These are phyloP conservation scores for human DNA, from an alignment of 2,113 vertebrate genomes.

Conservation along the genomic window GRCh38 chr2:127638501-127639000, in stretches of 20 bases:
- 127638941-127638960: not conserved
- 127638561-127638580: not conserved
- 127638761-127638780: not conserved
- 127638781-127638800: not conserved
- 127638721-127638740: not conserved
- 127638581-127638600: not conserved
- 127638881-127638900: not conserved
- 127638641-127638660: not conserved
- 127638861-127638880: not conserved
- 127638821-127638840: too few species aligned
- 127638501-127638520: not conserved
- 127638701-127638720: too few species aligned
- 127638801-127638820: not conserved
- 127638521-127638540: rapidly evolving
- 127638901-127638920: not conserved
- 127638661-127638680: not conserved
- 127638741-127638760: not conserved
- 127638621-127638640: too few species aligned
- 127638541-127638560: not conserved
- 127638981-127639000: not conserved
- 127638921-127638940: not conserved
- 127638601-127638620: rapidly evolving
- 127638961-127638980: not conserved
- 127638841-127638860: not conserved
- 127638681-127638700: not conserved